These are phyloP conservation scores for Bembecia ichneumoniformis DNA, from an alignment of 2,888 invertebrate genomes.

Conservation along the genomic window DNA sequence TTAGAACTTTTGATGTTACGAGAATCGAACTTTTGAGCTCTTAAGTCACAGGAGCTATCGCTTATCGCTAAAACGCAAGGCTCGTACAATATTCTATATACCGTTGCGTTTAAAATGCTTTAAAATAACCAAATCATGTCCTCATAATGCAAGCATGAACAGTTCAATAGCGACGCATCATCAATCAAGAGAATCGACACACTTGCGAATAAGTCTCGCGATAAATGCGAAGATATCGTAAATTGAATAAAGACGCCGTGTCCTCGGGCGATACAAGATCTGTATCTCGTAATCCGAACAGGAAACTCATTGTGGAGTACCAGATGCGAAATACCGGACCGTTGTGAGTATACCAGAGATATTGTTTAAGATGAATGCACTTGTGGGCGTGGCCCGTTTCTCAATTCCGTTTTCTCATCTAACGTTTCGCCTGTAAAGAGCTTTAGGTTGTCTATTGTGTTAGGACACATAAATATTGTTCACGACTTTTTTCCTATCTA, in stretches of 20 bases:
- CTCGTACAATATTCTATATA: too few species aligned
- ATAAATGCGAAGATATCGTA: constrained; percentile 34
- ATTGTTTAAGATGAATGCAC: constrained; percentile 35
- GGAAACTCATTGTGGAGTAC: constrained; percentile 59
- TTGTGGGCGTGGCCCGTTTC: constrained; percentile 60
- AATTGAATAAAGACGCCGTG: constrained; percentile 42
- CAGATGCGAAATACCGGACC: constrained; percentile 67
- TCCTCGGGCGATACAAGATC: constrained; percentile 54
- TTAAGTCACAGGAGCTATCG: too few species aligned
- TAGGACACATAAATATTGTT: not conserved
- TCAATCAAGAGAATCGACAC: constrained; percentile 27
- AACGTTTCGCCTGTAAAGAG: constrained; percentile 24
- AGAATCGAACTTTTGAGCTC: too few species aligned
- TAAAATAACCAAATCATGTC: not conserved
- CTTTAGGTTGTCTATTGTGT: not conserved
- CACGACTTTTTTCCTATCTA: too few species aligned
- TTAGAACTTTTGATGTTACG: too few species aligned
- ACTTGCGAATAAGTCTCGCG: constrained; percentile 34
- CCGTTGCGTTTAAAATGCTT: too few species aligned
- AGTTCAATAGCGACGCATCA: constrained; percentile 13
- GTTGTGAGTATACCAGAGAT: constrained; percentile 25
- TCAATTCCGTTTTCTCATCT: constrained; percentile 37
- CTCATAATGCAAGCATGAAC: constrained; percentile 9
- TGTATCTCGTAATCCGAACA: constrained; percentile 66
- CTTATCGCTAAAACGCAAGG: too few species aligned